These are phyloP conservation scores for Oikopleura dioica DNA, from an alignment of 23 tunicate species.

Conservation along the genomic window DNA sequence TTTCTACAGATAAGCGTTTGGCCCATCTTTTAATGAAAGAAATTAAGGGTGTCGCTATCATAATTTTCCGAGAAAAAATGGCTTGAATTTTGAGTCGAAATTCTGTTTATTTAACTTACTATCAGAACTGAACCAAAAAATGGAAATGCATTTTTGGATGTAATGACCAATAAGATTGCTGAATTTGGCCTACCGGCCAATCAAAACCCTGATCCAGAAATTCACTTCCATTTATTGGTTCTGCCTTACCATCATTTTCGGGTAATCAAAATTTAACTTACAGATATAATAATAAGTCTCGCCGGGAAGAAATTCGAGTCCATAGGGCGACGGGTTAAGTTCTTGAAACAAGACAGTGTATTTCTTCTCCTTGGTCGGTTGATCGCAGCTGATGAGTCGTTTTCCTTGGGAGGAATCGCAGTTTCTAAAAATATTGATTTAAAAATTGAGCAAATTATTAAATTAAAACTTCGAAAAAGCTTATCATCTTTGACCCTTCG, in stretches of 20 bases:
- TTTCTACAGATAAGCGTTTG: too few relatives aligned
- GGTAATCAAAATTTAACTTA: conserved; percentile 33
- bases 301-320: conserved; percentile 65
- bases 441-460: too few relatives aligned
- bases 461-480: neutral
- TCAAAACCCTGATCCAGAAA: neutral
- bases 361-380: conserved; percentile 42
- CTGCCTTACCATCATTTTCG: too few relatives aligned
- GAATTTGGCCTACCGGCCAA: neutral
- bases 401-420: conserved; percentile 12
- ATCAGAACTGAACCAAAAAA: neutral
- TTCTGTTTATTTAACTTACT: neutral
- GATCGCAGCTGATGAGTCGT: conserved; percentile 24
- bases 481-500: neutral
- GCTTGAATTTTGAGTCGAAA: neutral
- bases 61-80: neutral
- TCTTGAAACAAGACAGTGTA: conserved; percentile 58
- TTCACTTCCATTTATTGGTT: neutral
- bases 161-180: too few relatives aligned
- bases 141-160: too few relatives aligned
- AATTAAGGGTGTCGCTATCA: neutral
- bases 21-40: too few relatives aligned
- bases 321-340: conserved; percentile 59
- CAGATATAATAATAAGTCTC: conserved; percentile 61
- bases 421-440: too few relatives aligned